Percentiles rank a stretch among this genome's conserved stretches.
These are phyloP conservation scores for Pipa parva DNA, from an alignment of 2,113 vertebrate genomes.

Conservation along the genomic window DNA sequence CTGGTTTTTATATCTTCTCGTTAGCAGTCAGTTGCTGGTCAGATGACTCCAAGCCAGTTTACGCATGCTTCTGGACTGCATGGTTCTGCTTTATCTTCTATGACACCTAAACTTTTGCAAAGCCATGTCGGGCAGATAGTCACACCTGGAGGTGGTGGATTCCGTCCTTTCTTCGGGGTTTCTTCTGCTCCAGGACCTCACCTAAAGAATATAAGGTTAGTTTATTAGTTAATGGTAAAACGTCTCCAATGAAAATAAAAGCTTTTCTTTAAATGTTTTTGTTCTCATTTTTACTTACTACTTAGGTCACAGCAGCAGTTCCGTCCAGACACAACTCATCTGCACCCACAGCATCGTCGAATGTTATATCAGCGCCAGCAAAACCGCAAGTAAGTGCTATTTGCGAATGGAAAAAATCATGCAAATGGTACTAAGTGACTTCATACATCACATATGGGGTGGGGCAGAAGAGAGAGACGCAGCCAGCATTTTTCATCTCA, in stretches of 20 bases:
- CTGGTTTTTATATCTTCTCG: not conserved
- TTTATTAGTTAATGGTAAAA: too few relatives aligned
- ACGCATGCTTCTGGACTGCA: slow-evolving; percentile 64
- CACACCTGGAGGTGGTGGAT: slow-evolving; percentile 64
- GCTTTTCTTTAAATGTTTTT: not conserved
- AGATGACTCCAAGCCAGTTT: slow-evolving; percentile 65
- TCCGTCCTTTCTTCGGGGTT: slow-evolving; percentile 81
- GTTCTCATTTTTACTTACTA: not conserved
- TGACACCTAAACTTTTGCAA: slow-evolving; percentile 73
- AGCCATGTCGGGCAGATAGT: slow-evolving; percentile 67
- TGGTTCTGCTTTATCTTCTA: slow-evolving; percentile 59
- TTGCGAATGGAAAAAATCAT: too few relatives aligned
- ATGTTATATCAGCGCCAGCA: slow-evolving; percentile 86
- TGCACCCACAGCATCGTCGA: slow-evolving; percentile 91
- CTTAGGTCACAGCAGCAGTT: slow-evolving; percentile 68
- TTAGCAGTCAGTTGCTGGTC: slow-evolving; percentile 52
- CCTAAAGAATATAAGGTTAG: slow-evolving; percentile 63
- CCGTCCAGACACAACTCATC: slow-evolving; percentile 85
- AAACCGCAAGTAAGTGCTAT: slow-evolving; percentile 69
- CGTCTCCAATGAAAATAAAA: too few relatives aligned
- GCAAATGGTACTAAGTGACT: too few relatives aligned
- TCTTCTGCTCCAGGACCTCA: slow-evolving; percentile 67
- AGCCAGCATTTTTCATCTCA: too few relatives aligned
- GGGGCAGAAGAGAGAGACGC: too few relatives aligned
- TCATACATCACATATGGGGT: too few relatives aligned